Percentiles rank a stretch among this genome's conserved stretches.
phyloP scores from a whole-genome alignment of 2,113 vertebrate genomes.

The Hepsetus odoe region DNA sequence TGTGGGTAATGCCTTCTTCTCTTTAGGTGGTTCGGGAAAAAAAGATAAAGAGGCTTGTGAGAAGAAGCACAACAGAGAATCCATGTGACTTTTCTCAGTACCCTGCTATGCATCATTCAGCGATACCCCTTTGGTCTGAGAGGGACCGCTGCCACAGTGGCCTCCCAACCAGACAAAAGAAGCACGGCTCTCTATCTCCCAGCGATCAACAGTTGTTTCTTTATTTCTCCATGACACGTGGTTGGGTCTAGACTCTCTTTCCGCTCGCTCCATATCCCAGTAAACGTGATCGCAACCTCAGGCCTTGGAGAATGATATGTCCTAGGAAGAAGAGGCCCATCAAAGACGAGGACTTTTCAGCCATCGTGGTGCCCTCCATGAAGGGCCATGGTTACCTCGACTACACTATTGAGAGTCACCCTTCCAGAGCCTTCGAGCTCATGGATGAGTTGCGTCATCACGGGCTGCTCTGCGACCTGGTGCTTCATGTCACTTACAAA shows the following conservation, averaged over 20 bases:
- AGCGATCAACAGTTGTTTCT: conserved; percentile 44
- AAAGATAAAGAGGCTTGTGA: background rate
- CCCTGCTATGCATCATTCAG: conserved; percentile 28
- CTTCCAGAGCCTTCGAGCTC: conserved; percentile 67
- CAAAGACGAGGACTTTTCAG: conserved; percentile 69
- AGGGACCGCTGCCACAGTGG: conserved; percentile 21
- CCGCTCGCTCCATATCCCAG: background rate
- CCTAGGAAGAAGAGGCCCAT: conserved; percentile 67
- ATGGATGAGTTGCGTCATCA: conserved; percentile 79
- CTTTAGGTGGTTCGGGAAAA: background rate
- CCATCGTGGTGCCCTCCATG: conserved; percentile 79
- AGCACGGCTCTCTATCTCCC: conserved; percentile 33
- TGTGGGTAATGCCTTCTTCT: background rate
- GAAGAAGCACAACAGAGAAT: background rate
- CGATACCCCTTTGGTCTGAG: conserved; percentile 42
- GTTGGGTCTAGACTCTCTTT: conserved; percentile 48
- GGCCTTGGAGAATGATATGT: conserved; percentile 74
- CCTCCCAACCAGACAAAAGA: conserved; percentile 37
- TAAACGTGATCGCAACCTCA: background rate
- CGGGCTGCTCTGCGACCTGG: conserved; percentile 78
- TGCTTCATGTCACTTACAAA: conserved; percentile 75
- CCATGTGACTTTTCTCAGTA: background rate
- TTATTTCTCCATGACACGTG: conserved; percentile 50
- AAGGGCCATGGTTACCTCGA: conserved; percentile 78
- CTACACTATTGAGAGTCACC: conserved; percentile 78